A percentile compares a stretch with the other conserved stretches of the same genome.
These are phyloP conservation scores for Brachionus asplanchnoidis DNA, from an alignment of 1,140 invertebrate genomes.

Conservation along the genomic window DNA sequence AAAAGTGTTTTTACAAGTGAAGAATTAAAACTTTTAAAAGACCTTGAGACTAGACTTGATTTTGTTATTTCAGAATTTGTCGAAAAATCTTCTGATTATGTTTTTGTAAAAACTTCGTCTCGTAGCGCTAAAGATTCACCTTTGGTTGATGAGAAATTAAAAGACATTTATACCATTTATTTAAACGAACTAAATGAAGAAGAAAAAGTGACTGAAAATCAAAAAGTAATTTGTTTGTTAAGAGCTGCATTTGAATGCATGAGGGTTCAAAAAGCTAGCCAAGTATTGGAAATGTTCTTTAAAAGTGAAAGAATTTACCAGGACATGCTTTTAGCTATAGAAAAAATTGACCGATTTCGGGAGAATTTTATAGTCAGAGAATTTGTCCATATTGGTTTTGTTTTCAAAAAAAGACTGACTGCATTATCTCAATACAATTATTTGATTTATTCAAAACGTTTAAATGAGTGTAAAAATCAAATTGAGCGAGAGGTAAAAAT, in stretches of 20 bases:
- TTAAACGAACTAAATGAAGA: conserved; percentile 43
- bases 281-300: conserved; percentile 48
- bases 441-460: conserved; percentile 46
- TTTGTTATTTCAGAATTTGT: conserved; percentile 45
- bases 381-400: conserved; percentile 50
- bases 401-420: conserved; percentile 44
- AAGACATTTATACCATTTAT: conserved; percentile 44
- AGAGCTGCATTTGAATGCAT: conserved; percentile 47
- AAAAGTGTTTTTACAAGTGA: background rate
- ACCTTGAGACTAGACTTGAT: conserved; percentile 44
- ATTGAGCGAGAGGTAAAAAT: conserved; percentile 42
- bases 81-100: conserved; percentile 43
- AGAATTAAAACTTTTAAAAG: conserved; percentile 43
- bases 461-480: conserved; percentile 44
- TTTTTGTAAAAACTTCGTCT: conserved; percentile 50
- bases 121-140: conserved; percentile 51
- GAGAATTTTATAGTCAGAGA: conserved; percentile 49
- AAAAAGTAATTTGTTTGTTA: conserved; percentile 46
- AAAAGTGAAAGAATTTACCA: conserved; percentile 50
- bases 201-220: conserved; percentile 45
- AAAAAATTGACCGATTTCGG: conserved; percentile 45
- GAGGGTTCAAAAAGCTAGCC: conserved; percentile 45
- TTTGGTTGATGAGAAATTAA: conserved; percentile 46
- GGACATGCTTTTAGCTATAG: conserved; percentile 48
- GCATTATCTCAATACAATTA: conserved; percentile 52